Conservation (phyloP, 2,888 invertebrate genomes). For the Scaptomyza flava region DNA sequence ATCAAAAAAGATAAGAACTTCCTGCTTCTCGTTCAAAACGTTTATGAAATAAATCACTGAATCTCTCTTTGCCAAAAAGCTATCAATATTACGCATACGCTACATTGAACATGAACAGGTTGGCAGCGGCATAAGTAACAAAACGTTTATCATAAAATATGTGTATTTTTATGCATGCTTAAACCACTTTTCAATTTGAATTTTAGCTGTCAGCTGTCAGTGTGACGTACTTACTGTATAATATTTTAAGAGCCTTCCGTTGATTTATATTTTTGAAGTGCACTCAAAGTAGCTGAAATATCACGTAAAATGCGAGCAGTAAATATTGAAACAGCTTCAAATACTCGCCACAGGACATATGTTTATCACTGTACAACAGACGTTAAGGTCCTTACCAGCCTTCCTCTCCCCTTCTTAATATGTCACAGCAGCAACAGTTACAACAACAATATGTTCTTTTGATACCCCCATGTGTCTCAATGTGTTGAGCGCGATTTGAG, state of each 20-base stretch:
- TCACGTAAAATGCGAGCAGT: slow-evolving; percentile 56
- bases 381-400: neutral
- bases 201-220: slow-evolving; percentile 49
- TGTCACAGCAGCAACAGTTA: slow-evolving; percentile 7
- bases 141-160: slow-evolving; percentile 24
- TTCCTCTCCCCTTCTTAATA: neutral
- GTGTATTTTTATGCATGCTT: neutral
- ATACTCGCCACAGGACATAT: slow-evolving; percentile 20
- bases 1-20: neutral
- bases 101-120: slow-evolving; percentile 15
- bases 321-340: slow-evolving; percentile 39
- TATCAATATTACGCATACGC: slow-evolving; percentile 38
- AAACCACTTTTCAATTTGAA: slow-evolving; percentile 25
- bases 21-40: neutral
- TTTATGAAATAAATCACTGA: slow-evolving; percentile 20
- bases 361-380: slow-evolving; percentile 1
- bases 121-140: slow-evolving; percentile 17
- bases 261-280: slow-evolving; percentile 54
- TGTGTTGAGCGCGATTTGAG: slow-evolving; percentile 23
- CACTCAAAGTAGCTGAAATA: slow-evolving; percentile 48
- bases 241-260: slow-evolving; percentile 20
- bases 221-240: slow-evolving; percentile 20
- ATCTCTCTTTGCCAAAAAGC: neutral
- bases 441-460: slow-evolving; percentile 13
- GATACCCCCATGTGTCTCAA: slow-evolving; percentile 12